phyloP scores from a whole-genome alignment of 2,113 vertebrate genomes.

The Rhinolophus sinicus region DNA sequence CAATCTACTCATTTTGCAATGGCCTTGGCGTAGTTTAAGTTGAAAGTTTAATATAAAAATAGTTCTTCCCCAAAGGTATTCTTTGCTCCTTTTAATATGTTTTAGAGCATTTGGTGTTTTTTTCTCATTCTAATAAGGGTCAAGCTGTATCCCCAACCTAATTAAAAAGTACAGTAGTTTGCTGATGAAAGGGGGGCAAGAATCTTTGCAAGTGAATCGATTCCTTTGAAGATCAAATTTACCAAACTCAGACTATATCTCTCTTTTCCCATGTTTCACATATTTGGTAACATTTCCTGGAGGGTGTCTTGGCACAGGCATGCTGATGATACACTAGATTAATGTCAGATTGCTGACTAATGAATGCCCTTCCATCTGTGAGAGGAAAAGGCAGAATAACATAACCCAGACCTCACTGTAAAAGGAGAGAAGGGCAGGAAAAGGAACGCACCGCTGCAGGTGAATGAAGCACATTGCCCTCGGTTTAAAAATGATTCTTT shows the following conservation, averaged over 20 bases:
- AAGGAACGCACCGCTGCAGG: neutral
- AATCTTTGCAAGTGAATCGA: conserved; percentile 28
- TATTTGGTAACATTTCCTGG: conserved; percentile 13
- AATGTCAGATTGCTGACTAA: neutral
- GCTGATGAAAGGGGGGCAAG: neutral
- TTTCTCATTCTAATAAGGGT: neutral
- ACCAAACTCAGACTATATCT: neutral
- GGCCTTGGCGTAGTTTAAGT: neutral
- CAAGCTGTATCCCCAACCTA: neutral
- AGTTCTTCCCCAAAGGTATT: neutral
- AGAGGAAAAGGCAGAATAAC: neutral
- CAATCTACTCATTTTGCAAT: neutral
- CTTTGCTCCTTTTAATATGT: neutral
- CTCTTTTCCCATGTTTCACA: neutral
- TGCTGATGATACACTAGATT: neutral
- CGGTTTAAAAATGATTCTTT: neutral
- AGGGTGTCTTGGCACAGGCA: neutral
- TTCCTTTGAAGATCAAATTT: conserved; percentile 34
- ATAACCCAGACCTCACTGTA: neutral
- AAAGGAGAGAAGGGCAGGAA: neutral
- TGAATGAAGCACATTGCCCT: neutral
- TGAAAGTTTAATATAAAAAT: conserved; percentile 2
- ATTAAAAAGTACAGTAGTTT: conserved; percentile 12
- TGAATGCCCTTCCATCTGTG: neutral
- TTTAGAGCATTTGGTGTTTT: neutral